Base-by-base conservation (phyloP, 2,797 vertebrate species). In the Acrocephalus scirpaceus region DNA sequence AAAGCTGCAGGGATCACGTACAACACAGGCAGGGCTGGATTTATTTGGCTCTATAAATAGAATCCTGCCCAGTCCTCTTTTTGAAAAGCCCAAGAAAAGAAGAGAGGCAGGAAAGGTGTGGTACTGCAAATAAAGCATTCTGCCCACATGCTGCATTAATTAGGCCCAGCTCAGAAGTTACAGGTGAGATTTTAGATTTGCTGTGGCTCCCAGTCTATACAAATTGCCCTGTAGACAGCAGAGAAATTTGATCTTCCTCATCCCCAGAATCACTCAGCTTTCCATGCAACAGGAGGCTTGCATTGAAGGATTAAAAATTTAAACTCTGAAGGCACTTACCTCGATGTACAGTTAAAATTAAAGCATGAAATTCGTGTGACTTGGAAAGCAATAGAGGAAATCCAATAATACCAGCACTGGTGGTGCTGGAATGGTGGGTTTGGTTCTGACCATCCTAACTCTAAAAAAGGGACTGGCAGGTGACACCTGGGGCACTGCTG, bases 61-160 rank as follows among this genome's bases (percentile, higher is more conserved):
- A 92, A 93, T 95, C 75, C 95, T 32, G 12, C 93, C 86, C 90
- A 97, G 87, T 67, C 61, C 74, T 95, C 60, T 91, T 92, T 96
- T 74, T 51, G 79, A 93, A 97, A 95, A 96, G 74, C 88, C 86
- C 78, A 70, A 86, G 83, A 93, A 97, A 96, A 96, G 93, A 95
- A 95, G 79, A 97, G 97, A 97, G 96, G 94, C 95, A 97, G 94
- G 90, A 30, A 75, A 97, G 97, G 97, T 95, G 97, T 81, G 97
- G 96, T 83, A 58, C 87, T 71, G 34, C 94, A 95, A 95, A 93
- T 93, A 38, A 58, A 89, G 75, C 89, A 47, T 93, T 86, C 93
- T 97, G 84, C 95, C 94, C 95, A 96, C 72, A 57, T 51, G 45
- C 26, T 82, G 85, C 80, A 92, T 94, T 93, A 62, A 80, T 77